Percentiles rank a stretch among this genome's conserved stretches.
phyloP scores from a whole-genome alignment of 2,113 vertebrate species.

The Ramphastos sulfuratus region DNA sequence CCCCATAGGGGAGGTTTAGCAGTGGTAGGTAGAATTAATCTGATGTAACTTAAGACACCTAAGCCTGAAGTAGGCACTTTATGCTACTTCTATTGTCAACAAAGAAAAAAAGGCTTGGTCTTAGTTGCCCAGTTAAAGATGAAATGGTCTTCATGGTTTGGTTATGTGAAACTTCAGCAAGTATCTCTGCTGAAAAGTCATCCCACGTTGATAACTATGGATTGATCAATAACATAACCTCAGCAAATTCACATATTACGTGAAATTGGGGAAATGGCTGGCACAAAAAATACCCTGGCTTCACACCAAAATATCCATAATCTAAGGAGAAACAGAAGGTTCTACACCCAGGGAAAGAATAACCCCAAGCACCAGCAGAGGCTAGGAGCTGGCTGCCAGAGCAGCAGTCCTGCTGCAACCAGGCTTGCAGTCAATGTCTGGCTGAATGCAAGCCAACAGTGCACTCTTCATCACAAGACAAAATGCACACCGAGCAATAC shows the following conservation, averaged over 20 bases:
- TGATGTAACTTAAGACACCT: background rate
- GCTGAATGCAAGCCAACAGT: background rate
- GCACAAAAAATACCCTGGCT: background rate
- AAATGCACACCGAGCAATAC: background rate
- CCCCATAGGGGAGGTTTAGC: background rate
- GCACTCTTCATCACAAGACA: background rate
- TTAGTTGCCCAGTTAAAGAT: background rate
- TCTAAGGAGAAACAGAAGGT: background rate
- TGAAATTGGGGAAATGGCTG: background rate
- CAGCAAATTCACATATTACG: background rate
- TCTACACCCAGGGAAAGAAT: background rate
- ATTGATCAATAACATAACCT: background rate
- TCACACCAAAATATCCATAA: background rate
- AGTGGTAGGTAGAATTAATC: background rate
- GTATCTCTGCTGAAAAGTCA: background rate
- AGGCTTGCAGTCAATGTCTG: background rate
- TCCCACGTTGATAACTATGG: background rate
- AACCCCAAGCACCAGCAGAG: no score
- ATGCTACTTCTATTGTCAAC: background rate
- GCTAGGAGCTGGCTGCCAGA: no score
- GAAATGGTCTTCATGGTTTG: background rate
- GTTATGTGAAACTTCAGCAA: background rate
- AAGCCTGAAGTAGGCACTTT: background rate
- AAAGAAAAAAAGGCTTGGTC: background rate
- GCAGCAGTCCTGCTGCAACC: background rate